Evolutionary conservation across 2,888 invertebrate species (phyloP), one percentile per base, ranked within the genome.

Genomic region (Mechanitis messenoides): DNA sequence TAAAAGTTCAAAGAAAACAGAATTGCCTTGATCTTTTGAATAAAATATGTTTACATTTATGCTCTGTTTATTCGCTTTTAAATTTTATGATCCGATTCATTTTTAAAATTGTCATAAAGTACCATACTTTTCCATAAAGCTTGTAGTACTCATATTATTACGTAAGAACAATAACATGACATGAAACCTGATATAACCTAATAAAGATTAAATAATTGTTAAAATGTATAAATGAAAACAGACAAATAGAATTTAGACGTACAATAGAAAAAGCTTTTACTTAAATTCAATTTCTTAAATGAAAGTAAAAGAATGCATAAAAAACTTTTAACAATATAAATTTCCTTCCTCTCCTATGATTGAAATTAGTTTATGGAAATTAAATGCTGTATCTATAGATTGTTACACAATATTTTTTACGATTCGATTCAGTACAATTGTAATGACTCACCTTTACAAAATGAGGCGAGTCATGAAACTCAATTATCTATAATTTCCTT

Each of bases 401-500:
- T 35, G 50, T 50, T 42, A 33, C 35, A 31, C 35, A 50, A 31
- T 31, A 6, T 31, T 50, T 33, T 50, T 50, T 50, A 38, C 33
- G 7, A 35, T n/a, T 12, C 9, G 50, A 35, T 50, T 28, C 11
- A 11, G 33, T 33, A 58, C 50, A 20, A 58, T 47, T 56, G 53
- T 55, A 54, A 35, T 55, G 54, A 60, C 60, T 57, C 45, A 20
- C 28, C 56, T 5, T 56, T 47, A 64, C 56, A 60, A 63, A 84
- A 83, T 83, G 77, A 79, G 66, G 68, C 66, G 70, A 68, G 73
- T 74, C 84, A 83, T 77, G 83, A 76, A 79, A 78, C 72, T 71
- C 74, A 77, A 83, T 81, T 82, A 82, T 75, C 73, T 72, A 75
- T 72, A 77, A 79, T 80, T 80, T 77, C 77, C 75, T 77, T 74